Evolutionary conservation across 2,113 vertebrate genomes (phyloP), one percentile per base, ranked within the genome.

Genomic region (Blennius ocellaris): DNA sequence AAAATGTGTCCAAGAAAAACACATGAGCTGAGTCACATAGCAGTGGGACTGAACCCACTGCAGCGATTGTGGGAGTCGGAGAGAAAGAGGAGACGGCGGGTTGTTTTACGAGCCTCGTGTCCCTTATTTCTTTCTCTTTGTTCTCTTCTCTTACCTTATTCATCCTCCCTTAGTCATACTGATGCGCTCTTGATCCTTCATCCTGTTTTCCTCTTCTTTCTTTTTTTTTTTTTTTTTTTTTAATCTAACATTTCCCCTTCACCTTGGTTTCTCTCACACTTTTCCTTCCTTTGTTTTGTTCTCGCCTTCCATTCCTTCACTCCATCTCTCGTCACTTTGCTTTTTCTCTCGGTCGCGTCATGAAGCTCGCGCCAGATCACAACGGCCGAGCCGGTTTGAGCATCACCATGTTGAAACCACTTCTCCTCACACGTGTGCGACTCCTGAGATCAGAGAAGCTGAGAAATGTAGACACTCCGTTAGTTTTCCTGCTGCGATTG

Each of bases 1-100:
- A 73, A 82, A 69, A 79, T 43, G 47, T 38, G 76, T 91, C 84
- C 87, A 90, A 89, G 72, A 77, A 85, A 90, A 90, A 92, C 88
- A 90, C 21, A 40, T 41, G 62, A 85, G 75, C 67, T 37, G 50
- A 59, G 69, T 83, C 53, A 3, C 54, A 73, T 73, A 68, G 63
- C 65, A 53, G 76, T 54, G 68, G 84, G 73, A 75, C 66, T 3
- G 8, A 78, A 58, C 80, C 69, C 70, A 61, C 73, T n/a, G 1
- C 43, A 75, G 68, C 40, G 17, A 43, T 11, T 65, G 80, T 80
- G 79, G 80, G 83, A 78, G 66, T 62, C 41, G 38, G 14, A 40
- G 47, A 59, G 62, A 76, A 48, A 70, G 44, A 54, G 51, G 69
- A 66, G 68, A 62, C 57, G 15, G 9, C 48, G 11, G 49, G 60